Evolutionary conservation across 2,113 vertebrate species (phyloP), one percentile per base, ranked within the genome.

Genomic region (Psilopsiagon aurifrons): DNA sequence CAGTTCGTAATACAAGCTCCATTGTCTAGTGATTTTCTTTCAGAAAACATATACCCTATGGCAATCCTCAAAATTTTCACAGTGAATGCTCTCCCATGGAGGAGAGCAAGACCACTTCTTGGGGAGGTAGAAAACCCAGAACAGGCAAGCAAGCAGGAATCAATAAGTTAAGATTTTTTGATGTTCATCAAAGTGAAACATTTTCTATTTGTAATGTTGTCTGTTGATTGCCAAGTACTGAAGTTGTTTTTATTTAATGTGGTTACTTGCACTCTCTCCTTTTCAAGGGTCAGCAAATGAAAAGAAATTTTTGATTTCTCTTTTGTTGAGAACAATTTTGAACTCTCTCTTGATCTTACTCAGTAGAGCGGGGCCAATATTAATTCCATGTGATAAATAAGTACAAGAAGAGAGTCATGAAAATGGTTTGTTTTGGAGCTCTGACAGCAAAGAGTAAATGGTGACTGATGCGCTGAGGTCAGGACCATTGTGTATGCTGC

Each of bases 291-390:
- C 94, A 91, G 22, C 62, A 85, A 91, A 60, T 52, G 39, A 64
- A 91, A 90, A 74, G 7, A 43, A 80, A 70, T 76, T 52, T 82
- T 86, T 94, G 60, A 66, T 85, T 91, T 87, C 41, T 91, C 62
- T 83, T 75, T 82, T 73, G 23, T 78, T 93, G 68, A 74, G 93
- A 90, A 23, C 19, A 62, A 28, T 92, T 92, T 88, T 83, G 63
- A 94, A n/a, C 35, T 83, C 27, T 60, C 47, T 80, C 76, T 93
- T 94, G 68, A 94, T 94, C 83, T 95, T 24, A 49, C 41, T 85
- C 70, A 66, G n/a, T 57, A 85, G 78, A 31, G n/a, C 80, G 70
- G 52, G 54, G 22, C 28, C 25, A 75, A 89, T 92, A 96, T 94
- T 92, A 80, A 82, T 94, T 90, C 79, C 63, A 73, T 55, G 59